phyloP scores from a whole-genome alignment of 1,140 invertebrate species.

The Drosophila varians region DNA sequence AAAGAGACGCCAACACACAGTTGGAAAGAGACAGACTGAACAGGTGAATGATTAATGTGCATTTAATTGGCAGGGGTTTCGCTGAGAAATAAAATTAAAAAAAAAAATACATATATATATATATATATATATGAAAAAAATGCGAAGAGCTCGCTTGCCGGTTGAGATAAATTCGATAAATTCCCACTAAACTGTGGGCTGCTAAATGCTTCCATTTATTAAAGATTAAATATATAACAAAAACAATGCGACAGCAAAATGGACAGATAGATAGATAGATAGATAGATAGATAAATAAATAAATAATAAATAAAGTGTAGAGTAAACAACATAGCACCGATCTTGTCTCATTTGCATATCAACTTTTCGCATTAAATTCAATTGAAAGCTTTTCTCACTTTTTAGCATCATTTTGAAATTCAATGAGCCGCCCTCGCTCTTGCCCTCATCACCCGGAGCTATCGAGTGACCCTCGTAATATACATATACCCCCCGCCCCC shows the following conservation, averaged over 20 bases:
- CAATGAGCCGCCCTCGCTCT: conserved; percentile 64
- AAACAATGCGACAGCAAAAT: conserved; percentile 34
- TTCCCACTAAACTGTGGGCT: conserved; percentile 36
- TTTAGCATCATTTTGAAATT: conserved; percentile 74
- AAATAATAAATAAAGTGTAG: conserved; percentile 73
- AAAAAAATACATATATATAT: too few relatives aligned
- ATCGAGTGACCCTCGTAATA: too few relatives aligned
- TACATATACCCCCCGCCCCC: neutral
- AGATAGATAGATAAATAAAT: conserved; percentile 68
- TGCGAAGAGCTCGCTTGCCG: conserved; percentile 14
- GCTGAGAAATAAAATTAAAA: too few relatives aligned
- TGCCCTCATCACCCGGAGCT: conserved; percentile 4
- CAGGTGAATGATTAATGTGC: conserved; percentile 69
- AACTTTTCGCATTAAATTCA: conserved; percentile 80
- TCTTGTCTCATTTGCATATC: conserved; percentile 68
- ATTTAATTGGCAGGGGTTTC: conserved; percentile 57
- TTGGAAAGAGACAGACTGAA: neutral
- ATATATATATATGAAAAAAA: too few relatives aligned
- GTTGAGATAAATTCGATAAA: conserved; percentile 37
- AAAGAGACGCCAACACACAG: neutral
- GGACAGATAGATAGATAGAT: too few relatives aligned
- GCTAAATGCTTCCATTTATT: conserved; percentile 75
- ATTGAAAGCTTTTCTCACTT: conserved; percentile 81
- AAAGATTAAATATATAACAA: conserved; percentile 51
- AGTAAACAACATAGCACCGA: conserved; percentile 52